Evolutionary conservation across 1,140 invertebrate genomes (phyloP), one percentile per base, ranked within the genome.

Genomic region (Propsilocerus akamusi): DNA sequence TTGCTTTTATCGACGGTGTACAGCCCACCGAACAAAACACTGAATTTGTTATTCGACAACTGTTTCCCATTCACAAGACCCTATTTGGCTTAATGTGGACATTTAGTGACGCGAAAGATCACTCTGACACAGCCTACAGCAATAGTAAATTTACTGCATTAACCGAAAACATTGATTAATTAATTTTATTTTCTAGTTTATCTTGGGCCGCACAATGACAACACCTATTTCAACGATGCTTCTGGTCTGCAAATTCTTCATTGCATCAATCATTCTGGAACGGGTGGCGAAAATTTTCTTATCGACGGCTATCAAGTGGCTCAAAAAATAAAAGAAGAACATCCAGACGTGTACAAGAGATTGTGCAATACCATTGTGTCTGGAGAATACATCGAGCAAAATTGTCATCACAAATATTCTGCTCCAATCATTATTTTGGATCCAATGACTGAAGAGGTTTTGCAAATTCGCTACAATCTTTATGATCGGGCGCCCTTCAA

Each of bases 221-320:
- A 74, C 46, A 83, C 81, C 0, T 86, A 84, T 56, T 80, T 81
- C 48, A 74, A 69, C 47, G 74, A 81, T 60, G 72, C 81, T n/a
- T 72, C 80, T 26, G 82, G 79, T 0, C 59, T 82, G 20, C 75
- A 82, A 63, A 69, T 82, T 6, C 73, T 85, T 25, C 81, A 84
- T 57, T 81, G 80, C 55, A 53, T 84, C 2, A 61, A 73, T 51
- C 74, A 76, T 46, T 68, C 71, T 20, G 72, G 73, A 1, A 58
- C 55, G 1, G 82, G 82, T 0, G 82, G 83, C 0, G 72, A 83
- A 49, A 83, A 74, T 3, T 61, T 81, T 24, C 63, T 84, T 10
- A 75, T 79, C 0, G 83, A 86, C 57, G 81, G 81, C 0, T 77
- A 83, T 57, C 65, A 74, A 51, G 77, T 71, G 14, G 80, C 78